Evolutionary conservation across 2,113 vertebrate genomes (phyloP).

Genomic region (Semnornis frantzii): DNA sequence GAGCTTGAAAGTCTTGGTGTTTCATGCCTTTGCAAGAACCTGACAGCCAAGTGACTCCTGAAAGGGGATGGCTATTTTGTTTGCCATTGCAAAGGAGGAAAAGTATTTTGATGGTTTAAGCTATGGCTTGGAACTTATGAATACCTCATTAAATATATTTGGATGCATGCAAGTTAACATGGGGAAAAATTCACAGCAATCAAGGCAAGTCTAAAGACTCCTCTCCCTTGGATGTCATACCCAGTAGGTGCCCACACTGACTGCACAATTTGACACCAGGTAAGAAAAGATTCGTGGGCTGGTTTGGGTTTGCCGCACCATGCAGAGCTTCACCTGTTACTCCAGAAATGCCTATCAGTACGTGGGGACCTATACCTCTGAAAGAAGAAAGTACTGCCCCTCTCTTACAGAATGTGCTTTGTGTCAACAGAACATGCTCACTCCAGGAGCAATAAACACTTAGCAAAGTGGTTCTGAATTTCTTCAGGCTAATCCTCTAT

Average conservation of each 20-base stretch:
- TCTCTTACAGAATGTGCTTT: neutral
- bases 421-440: neutral
- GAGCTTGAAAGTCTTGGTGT: neutral
- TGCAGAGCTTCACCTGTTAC: neutral
- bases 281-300: neutral
- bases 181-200: neutral
- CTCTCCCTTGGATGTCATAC: neutral
- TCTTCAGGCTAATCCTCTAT: neutral
- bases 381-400: neutral
- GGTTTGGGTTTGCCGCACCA: neutral
- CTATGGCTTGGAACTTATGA: neutral
- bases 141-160: neutral
- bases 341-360: neutral
- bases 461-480: neutral
- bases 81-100: neutral
- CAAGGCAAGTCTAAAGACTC: neutral
- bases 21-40: conserved; percentile 2
- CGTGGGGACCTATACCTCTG: neutral
- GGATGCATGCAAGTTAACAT: fast-evolving
- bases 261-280: neutral
- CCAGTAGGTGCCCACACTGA: neutral
- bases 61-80: neutral
- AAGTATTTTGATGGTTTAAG: neutral
- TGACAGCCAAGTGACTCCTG: neutral
- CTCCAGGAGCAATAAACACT: neutral